Evolutionary conservation across 2,113 vertebrate genomes (phyloP).

Genomic region (Pomatostomus ruficeps): DNA sequence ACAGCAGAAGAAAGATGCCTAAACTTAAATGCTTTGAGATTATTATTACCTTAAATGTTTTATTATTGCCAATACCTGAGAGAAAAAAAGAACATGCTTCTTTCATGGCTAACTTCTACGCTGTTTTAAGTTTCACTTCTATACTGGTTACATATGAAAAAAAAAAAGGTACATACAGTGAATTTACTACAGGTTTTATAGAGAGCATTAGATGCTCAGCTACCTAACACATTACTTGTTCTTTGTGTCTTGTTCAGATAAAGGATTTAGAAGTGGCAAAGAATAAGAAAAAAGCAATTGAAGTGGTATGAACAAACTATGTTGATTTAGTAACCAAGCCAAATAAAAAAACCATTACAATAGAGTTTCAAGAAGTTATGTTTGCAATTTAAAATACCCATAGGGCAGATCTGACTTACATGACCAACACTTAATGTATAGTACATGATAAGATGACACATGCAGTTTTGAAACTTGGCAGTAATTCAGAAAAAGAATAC

Average conservation of each 20-base stretch:
- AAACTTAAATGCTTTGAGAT: not conserved
- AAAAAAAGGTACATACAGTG: not conserved
- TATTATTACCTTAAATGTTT: not conserved
- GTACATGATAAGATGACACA: conserved; percentile 1
- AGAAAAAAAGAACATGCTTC: not conserved
- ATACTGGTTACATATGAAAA: not conserved
- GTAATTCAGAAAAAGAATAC: not conserved
- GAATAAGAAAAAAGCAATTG: not conserved
- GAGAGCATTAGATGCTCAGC: not conserved
- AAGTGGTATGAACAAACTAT: not conserved
- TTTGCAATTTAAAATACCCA: conserved; percentile 36
- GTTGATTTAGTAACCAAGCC: conserved; percentile 14
- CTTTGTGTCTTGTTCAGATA: not conserved
- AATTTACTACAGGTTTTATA: not conserved
- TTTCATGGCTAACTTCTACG: conserved; percentile 6
- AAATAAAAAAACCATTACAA: not conserved
- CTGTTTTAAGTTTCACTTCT: not conserved
- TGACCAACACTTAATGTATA: conserved; percentile 13
- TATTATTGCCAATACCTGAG: not conserved
- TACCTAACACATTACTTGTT: not conserved
- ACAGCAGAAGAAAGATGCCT: not conserved
- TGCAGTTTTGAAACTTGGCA: conserved; percentile 41
- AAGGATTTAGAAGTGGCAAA: not conserved
- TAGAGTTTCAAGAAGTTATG: conserved; percentile 21
- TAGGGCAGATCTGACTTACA: conserved; percentile 7